Percentiles rank a stretch among this genome's conserved stretches.
Conservation (phyloP, 2,888 invertebrate species). For the Pseudanteris insignis region DNA sequence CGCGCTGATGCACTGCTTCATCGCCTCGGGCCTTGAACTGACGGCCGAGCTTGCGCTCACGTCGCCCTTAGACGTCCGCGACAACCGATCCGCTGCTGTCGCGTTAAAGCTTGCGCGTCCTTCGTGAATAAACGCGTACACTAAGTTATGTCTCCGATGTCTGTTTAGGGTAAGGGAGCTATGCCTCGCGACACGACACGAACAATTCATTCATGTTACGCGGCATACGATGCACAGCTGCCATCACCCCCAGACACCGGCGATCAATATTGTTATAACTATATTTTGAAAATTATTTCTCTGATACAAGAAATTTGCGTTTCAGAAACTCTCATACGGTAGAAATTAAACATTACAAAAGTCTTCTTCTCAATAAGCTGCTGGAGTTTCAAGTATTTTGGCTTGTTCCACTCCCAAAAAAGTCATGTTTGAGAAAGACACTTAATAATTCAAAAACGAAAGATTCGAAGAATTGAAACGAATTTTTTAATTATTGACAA, state of each 20-base stretch:
- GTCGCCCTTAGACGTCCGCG: conserved; percentile 18
- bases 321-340: too few species aligned
- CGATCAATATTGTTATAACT: conserved; percentile 1
- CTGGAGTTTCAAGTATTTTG: too few species aligned
- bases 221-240: conserved; percentile 9
- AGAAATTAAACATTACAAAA: too few species aligned
- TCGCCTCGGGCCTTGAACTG: conserved; percentile 15
- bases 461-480: too few species aligned
- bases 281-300: too few species aligned
- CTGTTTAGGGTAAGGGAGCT: conserved; percentile 30
- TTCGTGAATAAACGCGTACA: conserved; percentile 30
- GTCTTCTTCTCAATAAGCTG: too few species aligned
- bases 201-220: conserved; percentile 35
- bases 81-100: conserved; percentile 33
- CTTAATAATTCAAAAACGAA: too few species aligned
- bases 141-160: conserved; percentile 9
- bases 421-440: too few species aligned
- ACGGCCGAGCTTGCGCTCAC: conserved; percentile 14
- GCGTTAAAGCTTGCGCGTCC: conserved; percentile 37
- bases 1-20: neutral
- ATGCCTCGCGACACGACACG: conserved; percentile 10
- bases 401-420: too few species aligned
- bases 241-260: neutral
- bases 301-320: too few species aligned
- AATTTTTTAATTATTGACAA: too few species aligned